These are phyloP conservation scores for Charina bottae DNA, from an alignment of 2,113 vertebrate species.

Conservation along the genomic window DNA sequence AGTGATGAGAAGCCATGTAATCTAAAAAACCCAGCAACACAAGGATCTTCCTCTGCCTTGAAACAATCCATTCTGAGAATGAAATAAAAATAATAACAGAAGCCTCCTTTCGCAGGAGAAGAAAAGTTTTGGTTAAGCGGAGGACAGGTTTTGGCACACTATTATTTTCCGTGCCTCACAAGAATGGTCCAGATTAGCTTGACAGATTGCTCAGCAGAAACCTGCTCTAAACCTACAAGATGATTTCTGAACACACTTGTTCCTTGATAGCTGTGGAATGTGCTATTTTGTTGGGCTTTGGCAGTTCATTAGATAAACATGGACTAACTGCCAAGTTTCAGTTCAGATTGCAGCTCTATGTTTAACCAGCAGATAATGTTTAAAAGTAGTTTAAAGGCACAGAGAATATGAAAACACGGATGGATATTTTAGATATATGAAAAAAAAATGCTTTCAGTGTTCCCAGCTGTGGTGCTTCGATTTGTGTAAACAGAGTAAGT, in stretches of 20 bases:
- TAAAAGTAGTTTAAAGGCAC: background rate
- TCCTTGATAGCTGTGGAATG: background rate
- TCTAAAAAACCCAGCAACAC: background rate
- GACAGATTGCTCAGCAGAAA: background rate
- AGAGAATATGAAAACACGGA: background rate
- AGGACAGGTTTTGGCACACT: background rate
- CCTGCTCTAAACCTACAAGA: background rate
- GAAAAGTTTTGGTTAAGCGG: background rate
- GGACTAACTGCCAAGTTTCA: background rate
- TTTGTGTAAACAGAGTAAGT: background rate
- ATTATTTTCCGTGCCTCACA: background rate
- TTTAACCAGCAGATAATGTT: background rate
- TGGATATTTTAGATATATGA: background rate
- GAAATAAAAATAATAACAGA: background rate
- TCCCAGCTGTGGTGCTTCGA: background rate
- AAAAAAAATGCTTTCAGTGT: background rate
- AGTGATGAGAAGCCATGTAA: background rate
- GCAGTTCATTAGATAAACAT: conserved; percentile 8
- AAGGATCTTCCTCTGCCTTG: background rate
- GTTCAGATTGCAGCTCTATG: background rate
- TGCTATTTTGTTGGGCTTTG: background rate
- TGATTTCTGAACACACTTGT: background rate
- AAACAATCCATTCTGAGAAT: background rate
- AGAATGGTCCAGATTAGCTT: background rate
- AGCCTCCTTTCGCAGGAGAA: background rate